phyloP scores from a whole-genome alignment of 2,888 invertebrate species.

The Tenthredo amoena region DNA sequence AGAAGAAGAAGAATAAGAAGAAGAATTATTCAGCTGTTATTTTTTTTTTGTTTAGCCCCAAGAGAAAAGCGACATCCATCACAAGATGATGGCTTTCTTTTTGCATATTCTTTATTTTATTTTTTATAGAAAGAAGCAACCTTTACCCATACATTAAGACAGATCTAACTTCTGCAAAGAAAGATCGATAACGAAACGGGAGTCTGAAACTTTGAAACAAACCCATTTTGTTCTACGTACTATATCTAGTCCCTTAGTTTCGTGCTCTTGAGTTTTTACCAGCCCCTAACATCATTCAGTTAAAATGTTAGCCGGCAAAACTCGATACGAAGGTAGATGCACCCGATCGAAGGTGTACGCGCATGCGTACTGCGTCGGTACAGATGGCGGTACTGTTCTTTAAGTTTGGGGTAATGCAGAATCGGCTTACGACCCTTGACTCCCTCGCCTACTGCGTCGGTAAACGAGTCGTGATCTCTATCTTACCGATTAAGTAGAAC shows the following conservation, averaged over 20 bases:
- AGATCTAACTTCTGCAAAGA: not conserved
- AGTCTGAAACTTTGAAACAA: not conserved
- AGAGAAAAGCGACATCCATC: not conserved
- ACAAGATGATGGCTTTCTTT: not conserved
- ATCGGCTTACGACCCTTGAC: not conserved
- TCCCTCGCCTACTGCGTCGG: not conserved
- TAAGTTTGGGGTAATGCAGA: not conserved
- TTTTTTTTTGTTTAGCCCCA: not conserved
- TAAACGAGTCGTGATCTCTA: not conserved
- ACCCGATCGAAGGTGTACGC: slow-evolving; percentile 71
- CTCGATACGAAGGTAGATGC: slow-evolving; percentile 55
- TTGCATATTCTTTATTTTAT: not conserved
- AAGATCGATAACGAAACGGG: not conserved
- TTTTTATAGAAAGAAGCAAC: not conserved
- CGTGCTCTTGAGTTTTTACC: not conserved
- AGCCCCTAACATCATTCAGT: slow-evolving; percentile 10
- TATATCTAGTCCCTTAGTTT: not conserved
- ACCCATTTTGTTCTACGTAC: not conserved
- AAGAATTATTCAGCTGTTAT: not conserved
- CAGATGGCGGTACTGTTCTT: slow-evolving; percentile 63
- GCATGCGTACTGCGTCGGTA: slow-evolving; percentile 71
- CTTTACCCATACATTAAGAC: not conserved
- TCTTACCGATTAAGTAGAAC: not conserved
- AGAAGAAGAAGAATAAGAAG: not conserved
- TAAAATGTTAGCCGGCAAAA: slow-evolving; percentile 35